phyloP scores from a whole-genome alignment of 23 tunicate species.

The Ascidia mentula region DNA sequence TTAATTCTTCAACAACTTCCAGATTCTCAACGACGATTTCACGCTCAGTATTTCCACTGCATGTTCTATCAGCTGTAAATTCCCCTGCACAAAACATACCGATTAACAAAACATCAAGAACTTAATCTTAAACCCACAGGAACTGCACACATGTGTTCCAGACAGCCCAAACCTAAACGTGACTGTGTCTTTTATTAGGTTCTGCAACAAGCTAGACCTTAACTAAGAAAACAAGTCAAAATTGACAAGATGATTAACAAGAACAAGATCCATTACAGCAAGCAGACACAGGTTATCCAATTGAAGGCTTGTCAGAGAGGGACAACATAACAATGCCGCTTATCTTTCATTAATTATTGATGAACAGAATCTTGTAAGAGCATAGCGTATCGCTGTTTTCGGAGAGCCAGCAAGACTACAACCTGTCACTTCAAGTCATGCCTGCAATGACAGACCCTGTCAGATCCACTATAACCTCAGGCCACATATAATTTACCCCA shows the following conservation, averaged over 20 bases:
- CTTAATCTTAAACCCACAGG: too few species aligned
- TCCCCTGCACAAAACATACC: too few species aligned
- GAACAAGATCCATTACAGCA: not conserved
- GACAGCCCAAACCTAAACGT: too few species aligned
- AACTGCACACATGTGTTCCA: too few species aligned
- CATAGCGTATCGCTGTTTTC: not conserved
- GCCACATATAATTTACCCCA: not conserved
- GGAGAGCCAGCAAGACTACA: not conserved
- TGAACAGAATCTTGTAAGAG: not conserved
- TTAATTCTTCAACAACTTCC: too few species aligned
- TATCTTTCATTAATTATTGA: not conserved
- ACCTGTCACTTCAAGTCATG: not conserved
- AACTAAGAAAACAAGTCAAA: too few species aligned
- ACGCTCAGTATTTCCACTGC: too few species aligned
- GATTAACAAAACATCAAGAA: too few species aligned
- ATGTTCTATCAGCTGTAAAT: too few species aligned
- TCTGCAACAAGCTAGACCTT: too few species aligned
- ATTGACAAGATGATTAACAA: not conserved
- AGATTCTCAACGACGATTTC: too few species aligned
- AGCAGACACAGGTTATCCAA: not conserved
- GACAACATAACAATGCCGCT: conserved; percentile 8
- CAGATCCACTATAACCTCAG: not conserved
- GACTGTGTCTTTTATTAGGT: too few species aligned
- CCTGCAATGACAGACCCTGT: not conserved
- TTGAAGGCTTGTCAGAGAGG: not conserved